A percentile compares a stretch with the other conserved stretches of the same genome.
These are phyloP conservation scores for Antedon mediterranea DNA, from an alignment of 53 echinoderm and acorn worm species.

Conservation along the genomic window DNA sequence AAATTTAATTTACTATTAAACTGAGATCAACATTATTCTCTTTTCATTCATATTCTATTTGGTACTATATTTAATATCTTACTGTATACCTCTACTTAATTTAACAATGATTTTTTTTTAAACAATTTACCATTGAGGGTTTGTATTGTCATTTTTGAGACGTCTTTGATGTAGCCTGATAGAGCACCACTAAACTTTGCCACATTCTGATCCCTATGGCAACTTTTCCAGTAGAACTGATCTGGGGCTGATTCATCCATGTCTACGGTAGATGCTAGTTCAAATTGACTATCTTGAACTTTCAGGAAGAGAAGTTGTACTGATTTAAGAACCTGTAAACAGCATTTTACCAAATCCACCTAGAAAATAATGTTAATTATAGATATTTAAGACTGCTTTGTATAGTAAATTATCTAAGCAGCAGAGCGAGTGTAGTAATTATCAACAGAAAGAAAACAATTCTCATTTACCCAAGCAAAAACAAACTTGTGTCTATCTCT, in stretches of 20 bases:
- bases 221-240: constrained; percentile 42
- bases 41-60: too few species aligned
- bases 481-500: too few species aligned
- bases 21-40: too few species aligned
- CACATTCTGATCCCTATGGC: constrained; percentile 51
- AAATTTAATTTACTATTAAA: too few species aligned
- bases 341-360: constrained; percentile 40
- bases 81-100: too few species aligned
- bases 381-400: too few species aligned
- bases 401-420: too few species aligned
- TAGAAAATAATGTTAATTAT: constrained; percentile 6
- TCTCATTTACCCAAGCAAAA: too few species aligned
- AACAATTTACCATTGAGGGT: background rate
- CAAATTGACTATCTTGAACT: constrained; percentile 81
- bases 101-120: too few species aligned
- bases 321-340: constrained; percentile 36
- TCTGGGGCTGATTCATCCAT: constrained; percentile 31
- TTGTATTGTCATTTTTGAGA: background rate
- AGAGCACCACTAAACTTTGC: constrained; percentile 30
- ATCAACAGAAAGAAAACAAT: too few species aligned
- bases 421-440: too few species aligned
- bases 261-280: constrained; percentile 54
- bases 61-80: too few species aligned
- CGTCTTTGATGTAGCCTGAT: background rate
- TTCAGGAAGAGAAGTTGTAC: constrained; percentile 69